Percentiles rank a stretch among this genome's conserved stretches.
Evolutionary conservation across 2,113 vertebrate species (phyloP).

Genomic region (Aegotheles bennettii): DNA sequence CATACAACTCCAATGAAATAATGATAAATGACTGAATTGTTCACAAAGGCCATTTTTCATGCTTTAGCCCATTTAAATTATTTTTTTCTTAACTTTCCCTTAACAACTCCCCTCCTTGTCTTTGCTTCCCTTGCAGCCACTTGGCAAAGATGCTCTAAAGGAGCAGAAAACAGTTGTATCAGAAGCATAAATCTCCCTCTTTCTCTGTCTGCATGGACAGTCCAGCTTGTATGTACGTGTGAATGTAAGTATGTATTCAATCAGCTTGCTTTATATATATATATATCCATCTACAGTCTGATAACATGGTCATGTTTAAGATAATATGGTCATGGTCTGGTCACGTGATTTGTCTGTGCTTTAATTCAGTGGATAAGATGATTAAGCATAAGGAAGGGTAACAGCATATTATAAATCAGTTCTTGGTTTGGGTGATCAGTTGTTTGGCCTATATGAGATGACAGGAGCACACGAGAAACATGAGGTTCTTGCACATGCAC

Average conservation of each 20-base stretch:
- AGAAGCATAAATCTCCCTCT: not conserved
- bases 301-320: not conserved
- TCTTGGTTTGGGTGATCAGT: not conserved
- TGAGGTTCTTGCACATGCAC: not conserved
- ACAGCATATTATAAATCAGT: not conserved
- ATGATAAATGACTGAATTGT: conserved; percentile 57
- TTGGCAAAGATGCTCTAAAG: not conserved
- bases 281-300: not conserved
- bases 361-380: not conserved
- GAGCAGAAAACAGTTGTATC: not conserved
- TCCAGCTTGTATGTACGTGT: accelerated
- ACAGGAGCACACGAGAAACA: not conserved
- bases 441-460: not conserved
- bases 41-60: conserved; percentile 61
- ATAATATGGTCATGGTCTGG: not conserved
- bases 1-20: conserved; percentile 62
- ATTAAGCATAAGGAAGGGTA: not conserved
- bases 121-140: not conserved
- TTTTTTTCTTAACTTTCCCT: conserved; percentile 11
- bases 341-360: not conserved
- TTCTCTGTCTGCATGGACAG: not conserved
- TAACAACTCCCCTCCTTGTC: not conserved
- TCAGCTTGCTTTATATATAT: not conserved
- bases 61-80: conserved; percentile 15
- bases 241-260: not conserved